Percentiles rank a stretch among this genome's conserved stretches.
Conservation (phyloP, 92 coral and sea anemone genomes). For the Porites rus region DNA sequence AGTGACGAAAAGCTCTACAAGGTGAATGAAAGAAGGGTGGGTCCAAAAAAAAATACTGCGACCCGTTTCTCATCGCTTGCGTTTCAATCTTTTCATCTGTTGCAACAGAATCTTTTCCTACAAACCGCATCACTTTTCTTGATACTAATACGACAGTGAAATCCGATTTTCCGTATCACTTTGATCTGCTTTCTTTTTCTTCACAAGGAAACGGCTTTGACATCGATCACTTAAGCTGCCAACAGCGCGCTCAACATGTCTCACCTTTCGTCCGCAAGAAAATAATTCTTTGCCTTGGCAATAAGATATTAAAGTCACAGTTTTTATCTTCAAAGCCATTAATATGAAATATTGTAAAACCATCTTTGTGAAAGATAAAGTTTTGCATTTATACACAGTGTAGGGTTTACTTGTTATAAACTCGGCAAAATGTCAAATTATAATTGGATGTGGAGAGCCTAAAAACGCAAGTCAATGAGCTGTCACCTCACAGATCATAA, state of each 20-base stretch:
- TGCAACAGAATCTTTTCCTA: constrained; percentile 9
- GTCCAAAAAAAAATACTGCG: neutral
- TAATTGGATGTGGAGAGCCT: neutral
- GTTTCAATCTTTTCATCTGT: constrained; percentile 5
- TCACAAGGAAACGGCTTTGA: neutral
- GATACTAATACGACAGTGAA: constrained; percentile 1
- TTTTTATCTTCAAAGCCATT: neutral
- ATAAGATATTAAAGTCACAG: neutral
- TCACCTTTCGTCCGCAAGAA: neutral
- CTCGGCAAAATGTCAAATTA: neutral
- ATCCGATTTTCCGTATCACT: neutral
- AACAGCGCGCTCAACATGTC: neutral
- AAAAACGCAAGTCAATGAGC: neutral
- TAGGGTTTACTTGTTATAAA: neutral
- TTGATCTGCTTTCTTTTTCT: neutral
- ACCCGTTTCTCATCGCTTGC: constrained; percentile 6
- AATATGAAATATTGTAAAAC: neutral
- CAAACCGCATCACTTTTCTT: neutral
- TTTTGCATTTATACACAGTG: neutral
- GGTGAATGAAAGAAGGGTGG: too few relatives aligned
- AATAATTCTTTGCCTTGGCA: too few relatives aligned
- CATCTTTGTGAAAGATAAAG: neutral
- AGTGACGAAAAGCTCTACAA: too few relatives aligned
- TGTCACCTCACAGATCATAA: neutral
- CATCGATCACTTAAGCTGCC: neutral